These are phyloP conservation scores for Gryllus bimaculatus DNA, from an alignment of 1,140 invertebrate species.

Conservation along the genomic window DNA sequence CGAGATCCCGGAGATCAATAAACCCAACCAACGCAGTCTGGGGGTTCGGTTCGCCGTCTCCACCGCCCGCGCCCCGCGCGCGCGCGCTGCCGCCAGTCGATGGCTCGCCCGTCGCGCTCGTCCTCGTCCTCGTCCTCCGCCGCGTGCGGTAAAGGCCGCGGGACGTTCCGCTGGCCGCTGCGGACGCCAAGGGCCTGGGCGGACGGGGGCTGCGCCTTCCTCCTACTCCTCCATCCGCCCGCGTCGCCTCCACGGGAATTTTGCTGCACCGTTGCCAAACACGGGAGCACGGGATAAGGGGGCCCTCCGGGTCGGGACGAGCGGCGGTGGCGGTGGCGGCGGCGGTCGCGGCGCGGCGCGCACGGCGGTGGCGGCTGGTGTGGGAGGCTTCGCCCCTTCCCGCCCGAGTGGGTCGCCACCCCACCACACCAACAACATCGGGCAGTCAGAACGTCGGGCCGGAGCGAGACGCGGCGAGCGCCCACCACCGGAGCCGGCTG, in stretches of 20 bases:
- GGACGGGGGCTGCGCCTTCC: conserved; percentile 26
- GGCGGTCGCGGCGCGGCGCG: too few species aligned
- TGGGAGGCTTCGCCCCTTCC: conserved; percentile 20
- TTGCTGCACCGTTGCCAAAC: conserved; percentile 11
- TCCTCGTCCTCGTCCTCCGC: too few species aligned
- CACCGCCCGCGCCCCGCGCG: conserved; percentile 14
- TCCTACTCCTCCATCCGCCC: conserved; percentile 30
- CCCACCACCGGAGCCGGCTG: conserved; percentile 34
- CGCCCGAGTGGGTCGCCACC: conserved; percentile 25
- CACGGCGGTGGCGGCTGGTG: conserved; percentile 7
- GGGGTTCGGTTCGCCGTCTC: conserved; percentile 9
- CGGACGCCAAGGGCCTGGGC: conserved; percentile 14
- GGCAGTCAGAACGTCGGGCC: conserved; percentile 8
- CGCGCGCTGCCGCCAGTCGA: conserved; percentile 23
- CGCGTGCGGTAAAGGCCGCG: neutral
- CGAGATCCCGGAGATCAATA: conserved; percentile 16
- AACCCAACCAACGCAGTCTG: conserved; percentile 7
- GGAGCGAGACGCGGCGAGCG: conserved; percentile 20
- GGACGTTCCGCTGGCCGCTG: conserved; percentile 8
- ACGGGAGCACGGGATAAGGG: conserved; percentile 7
- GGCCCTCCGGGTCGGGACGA: neutral
- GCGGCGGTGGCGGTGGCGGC: conserved; percentile 22
- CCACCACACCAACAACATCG: conserved; percentile 18
- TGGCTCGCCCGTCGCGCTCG: conserved; percentile 26
- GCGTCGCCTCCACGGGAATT: neutral